A percentile compares a stretch with the other conserved stretches of the same genome.
Conservation (phyloP, 2,888 invertebrate species). For the Agrilus mali region DNA sequence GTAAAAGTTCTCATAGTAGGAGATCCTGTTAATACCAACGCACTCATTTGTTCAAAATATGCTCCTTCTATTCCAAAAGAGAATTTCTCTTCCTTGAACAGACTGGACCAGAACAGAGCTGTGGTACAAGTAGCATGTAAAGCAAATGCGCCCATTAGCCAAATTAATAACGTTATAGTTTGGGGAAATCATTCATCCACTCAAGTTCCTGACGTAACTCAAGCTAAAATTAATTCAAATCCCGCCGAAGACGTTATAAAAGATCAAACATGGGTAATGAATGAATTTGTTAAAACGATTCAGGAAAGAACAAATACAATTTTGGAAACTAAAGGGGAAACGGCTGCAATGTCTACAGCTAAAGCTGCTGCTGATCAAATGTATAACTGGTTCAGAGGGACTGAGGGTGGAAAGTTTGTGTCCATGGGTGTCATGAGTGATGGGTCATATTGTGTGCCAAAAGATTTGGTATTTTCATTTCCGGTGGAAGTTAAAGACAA, state of each 20-base stretch:
- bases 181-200: conserved; percentile 98
- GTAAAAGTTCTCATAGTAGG: conserved; percentile 90
- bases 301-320: conserved; percentile 92
- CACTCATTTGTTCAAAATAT: conserved; percentile 83
- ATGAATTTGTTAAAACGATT: conserved; percentile 71
- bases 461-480: conserved; percentile 82
- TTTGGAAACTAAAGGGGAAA: conserved; percentile 87
- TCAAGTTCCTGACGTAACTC: conserved; percentile 81
- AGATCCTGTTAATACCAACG: conserved; percentile 95
- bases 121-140: conserved; percentile 64
- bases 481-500: conserved; percentile 68
- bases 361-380: conserved; percentile 94
- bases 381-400: conserved; percentile 85
- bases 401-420: conserved; percentile 55
- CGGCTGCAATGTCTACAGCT: conserved; percentile 91
- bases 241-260: conserved; percentile 55
- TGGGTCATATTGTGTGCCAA: conserved; percentile 77
- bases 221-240: conserved; percentile 48
- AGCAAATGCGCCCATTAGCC: conserved; percentile 47
- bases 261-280: conserved; percentile 64
- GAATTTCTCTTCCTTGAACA: conserved; percentile 90
- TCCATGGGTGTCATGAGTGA: conserved; percentile 92
- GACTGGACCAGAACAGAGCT: conserved; percentile 91
- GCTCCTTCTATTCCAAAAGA: conserved; percentile 84
- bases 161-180: conserved; percentile 76